Base-by-base conservation (phyloP, 2,113 vertebrate genomes). In the Butastur rufipennis region DNA sequence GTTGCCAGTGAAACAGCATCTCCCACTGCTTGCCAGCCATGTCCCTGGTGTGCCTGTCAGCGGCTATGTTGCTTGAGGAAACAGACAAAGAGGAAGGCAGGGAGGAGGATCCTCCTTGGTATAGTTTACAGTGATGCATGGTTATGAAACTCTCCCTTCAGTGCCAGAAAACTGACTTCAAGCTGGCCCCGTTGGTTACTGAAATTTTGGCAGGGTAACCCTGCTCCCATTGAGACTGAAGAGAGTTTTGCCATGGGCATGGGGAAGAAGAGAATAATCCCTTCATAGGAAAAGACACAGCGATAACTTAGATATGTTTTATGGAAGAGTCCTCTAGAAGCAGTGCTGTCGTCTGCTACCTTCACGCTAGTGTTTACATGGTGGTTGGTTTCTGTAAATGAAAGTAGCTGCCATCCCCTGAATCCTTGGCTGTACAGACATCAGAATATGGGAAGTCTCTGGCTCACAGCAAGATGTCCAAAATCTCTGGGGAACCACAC, bases 1-100 rank as follows among this genome's bases (percentile, higher is more conserved):
- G 94, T 78, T 98, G 97, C 96, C 98, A 97, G 96, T 95, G 90
- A 96, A 98, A 97, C 88, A 95, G 92, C 95, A 92, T 98, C 97
- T 98, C 95, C 95, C 81, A 95, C 93, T 63, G 88, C 90, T 97
- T 97, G 96, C 95, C 96, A 97, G 92, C 92, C 91, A 90, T 81
- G 82, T 98, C 97, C 89, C 98, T 97, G 67, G 86, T 97, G 97
- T 93, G 95, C 93, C 71, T 71, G 36, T 96, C 74, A 36, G 95
- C 67, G 34, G 93, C 81, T 96, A 85, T 93, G 93, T 67, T 94
- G 96, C 97, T 96, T 71, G 61, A 96, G 89, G 96, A 98, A 96
- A n/a, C 48, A 97, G 95, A 97, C 96, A 97, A 97, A 98, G 77
- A 93, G 75, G 94, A 96, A 97, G 90, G 93, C 89, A 97, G 94